These are phyloP conservation scores for Eclectus roratus DNA, from an alignment of 2,113 vertebrate genomes.

Conservation along the genomic window DNA sequence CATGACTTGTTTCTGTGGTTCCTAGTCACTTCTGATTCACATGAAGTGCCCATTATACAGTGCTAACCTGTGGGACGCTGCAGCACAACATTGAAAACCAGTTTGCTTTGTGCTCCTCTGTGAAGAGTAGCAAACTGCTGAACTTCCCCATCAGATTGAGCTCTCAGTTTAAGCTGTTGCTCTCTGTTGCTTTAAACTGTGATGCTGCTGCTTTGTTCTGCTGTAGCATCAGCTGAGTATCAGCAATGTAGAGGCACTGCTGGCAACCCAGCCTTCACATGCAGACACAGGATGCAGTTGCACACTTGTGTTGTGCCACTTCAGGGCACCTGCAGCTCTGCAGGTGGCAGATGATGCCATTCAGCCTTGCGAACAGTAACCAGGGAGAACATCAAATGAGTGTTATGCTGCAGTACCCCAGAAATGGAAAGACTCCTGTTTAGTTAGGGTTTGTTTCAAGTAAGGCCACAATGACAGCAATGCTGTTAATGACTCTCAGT, in stretches of 20 bases:
- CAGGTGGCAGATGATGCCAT: neutral
- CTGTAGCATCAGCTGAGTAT: neutral
- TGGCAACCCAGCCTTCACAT: rapidly evolving
- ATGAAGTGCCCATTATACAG: rapidly evolving
- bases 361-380: neutral
- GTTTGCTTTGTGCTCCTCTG: neutral
- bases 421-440: neutral
- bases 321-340: neutral
- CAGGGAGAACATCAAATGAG: neutral
- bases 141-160: neutral
- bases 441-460: neutral
- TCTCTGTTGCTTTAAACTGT: neutral
- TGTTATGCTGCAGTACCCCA: neutral
- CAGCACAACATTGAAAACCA: neutral
- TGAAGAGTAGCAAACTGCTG: neutral
- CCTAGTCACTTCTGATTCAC: neutral
- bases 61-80: neutral
- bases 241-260: neutral
- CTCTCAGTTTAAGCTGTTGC: neutral
- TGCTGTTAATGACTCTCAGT: neutral
- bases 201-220: neutral
- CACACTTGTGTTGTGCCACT: neutral
- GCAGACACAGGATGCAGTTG: neutral
- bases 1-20: neutral
- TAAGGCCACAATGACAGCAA: neutral